Evolutionary conservation across 2,113 vertebrate species (phyloP).

Genomic region (Leptosomus discolor): DNA sequence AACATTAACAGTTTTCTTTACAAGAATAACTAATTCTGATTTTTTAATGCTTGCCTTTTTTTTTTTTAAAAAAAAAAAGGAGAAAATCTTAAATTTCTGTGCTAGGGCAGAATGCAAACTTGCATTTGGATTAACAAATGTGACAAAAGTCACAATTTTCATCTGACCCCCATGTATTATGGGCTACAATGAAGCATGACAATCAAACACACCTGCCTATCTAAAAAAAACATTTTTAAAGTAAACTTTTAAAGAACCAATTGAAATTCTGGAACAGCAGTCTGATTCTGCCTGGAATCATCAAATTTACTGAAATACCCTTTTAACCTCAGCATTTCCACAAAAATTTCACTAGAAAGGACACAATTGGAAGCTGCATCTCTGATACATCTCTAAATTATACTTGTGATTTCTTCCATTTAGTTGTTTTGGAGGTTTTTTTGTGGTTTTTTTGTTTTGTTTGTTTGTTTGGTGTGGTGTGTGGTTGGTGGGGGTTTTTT

Average conservation of each 20-base stretch:
- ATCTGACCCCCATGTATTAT: background rate
- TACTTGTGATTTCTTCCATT: background rate
- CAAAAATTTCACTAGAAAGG: background rate
- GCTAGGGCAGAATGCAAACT: background rate
- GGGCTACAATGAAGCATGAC: background rate
- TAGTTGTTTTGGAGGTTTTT: too few relatives aligned
- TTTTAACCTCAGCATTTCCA: background rate
- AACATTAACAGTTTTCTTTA: background rate
- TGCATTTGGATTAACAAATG: background rate
- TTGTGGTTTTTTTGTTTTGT: too few relatives aligned
- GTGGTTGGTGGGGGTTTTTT: too few relatives aligned
- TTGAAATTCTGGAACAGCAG: background rate
- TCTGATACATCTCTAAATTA: background rate
- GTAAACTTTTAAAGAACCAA: background rate
- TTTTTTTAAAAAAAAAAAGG: too few relatives aligned
- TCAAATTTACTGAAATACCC: background rate
- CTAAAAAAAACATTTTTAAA: background rate
- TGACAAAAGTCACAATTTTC: background rate
- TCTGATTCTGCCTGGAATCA: background rate
- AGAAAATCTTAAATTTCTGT: background rate
- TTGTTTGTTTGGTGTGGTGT: too few relatives aligned
- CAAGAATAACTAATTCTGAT: background rate
- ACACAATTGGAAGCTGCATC: background rate
- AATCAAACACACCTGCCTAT: background rate
- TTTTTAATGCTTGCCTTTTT: background rate